phyloP scores from a whole-genome alignment of 2,113 vertebrate species.

The Psittacara wagleri region DNA sequence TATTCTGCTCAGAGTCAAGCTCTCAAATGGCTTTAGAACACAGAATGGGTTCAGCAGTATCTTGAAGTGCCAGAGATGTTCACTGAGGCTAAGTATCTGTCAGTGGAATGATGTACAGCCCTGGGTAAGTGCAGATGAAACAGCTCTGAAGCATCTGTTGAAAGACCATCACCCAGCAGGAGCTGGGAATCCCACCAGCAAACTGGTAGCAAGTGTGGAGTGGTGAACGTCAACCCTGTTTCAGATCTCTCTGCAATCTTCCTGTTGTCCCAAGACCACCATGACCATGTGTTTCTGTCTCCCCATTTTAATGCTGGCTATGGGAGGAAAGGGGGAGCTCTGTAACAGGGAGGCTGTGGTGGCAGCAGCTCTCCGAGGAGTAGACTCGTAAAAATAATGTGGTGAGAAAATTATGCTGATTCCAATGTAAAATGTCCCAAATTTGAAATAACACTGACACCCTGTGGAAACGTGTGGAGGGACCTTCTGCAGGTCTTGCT shows the following conservation, averaged over 20 bases:
- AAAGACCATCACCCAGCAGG: neutral
- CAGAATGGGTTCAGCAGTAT: neutral
- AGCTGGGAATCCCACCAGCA: neutral
- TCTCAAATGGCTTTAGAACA: neutral
- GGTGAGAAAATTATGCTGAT: neutral
- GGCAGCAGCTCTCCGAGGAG: neutral
- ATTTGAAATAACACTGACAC: constrained; percentile 72
- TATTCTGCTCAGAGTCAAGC: neutral
- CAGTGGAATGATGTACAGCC: neutral
- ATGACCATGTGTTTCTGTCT: neutral
- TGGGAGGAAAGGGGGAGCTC: neutral
- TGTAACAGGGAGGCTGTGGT: neutral
- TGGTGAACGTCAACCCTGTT: neutral
- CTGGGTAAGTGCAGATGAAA: neutral
- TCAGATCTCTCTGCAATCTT: neutral
- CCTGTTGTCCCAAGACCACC: fast-evolving
- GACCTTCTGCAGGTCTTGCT: neutral
- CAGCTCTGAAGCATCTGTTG: neutral
- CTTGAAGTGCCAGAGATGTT: neutral
- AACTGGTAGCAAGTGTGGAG: neutral
- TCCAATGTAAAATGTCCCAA: neutral
- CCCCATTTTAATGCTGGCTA: neutral
- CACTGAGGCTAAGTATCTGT: fast-evolving
- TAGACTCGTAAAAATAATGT: neutral
- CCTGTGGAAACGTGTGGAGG: constrained; percentile 57